Evolutionary conservation across 2,113 vertebrate genomes (phyloP).

Genomic region (Aldabrachelys gigantea): DNA sequence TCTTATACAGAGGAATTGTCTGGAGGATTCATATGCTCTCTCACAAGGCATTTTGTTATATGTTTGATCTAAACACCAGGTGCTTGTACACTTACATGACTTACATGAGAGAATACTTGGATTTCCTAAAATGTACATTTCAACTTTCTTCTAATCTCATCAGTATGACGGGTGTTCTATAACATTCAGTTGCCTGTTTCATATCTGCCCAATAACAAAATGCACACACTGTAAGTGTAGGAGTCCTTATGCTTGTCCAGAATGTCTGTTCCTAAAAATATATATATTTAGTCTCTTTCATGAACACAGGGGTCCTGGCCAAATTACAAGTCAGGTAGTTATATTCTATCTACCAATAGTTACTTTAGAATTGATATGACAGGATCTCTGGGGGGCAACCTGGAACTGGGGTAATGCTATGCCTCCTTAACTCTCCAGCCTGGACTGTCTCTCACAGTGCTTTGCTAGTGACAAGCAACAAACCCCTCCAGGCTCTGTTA

Average conservation of each 20-base stretch:
- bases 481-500: too few relatives aligned
- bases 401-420: not conserved
- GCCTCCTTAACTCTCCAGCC: too few relatives aligned
- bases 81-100: not conserved
- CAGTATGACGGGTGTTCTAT: not conserved
- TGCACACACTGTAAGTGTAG: not conserved
- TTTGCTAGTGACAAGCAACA: too few relatives aligned
- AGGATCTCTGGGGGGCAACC: too few relatives aligned
- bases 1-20: not conserved
- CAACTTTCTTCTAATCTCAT: not conserved
- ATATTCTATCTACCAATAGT: not conserved
- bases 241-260: not conserved
- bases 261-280: not conserved
- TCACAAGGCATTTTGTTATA: not conserved
- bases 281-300: not conserved
- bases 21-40: not conserved
- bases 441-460: too few relatives aligned
- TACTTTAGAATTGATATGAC: not conserved
- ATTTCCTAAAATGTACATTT: not conserved
- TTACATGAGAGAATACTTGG: not conserved
- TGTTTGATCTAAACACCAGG: not conserved
- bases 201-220: not conserved
- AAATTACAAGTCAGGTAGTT: not conserved
- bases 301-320: not conserved
- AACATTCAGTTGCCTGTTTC: not conserved